Conservation (phyloP, 2,797 vertebrate genomes). For the Acrossocheilus wenchowensis region DNA sequence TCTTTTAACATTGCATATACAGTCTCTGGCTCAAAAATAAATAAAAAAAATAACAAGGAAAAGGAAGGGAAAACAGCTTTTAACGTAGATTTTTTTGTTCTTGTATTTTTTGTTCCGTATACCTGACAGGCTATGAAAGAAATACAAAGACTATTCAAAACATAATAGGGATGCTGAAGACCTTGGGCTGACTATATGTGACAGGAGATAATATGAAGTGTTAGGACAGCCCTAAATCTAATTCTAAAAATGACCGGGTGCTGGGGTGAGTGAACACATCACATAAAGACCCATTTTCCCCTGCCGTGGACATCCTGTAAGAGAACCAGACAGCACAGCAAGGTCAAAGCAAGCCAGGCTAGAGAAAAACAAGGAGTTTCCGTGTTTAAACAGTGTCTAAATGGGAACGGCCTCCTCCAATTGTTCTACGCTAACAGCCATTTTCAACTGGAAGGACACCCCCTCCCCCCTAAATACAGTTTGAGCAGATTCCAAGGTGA, state of each 20-base stretch:
- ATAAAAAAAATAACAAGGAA: neutral
- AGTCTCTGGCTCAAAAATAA: neutral
- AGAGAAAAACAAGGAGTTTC: conserved; percentile 67
- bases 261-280: neutral
- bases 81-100: neutral
- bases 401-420: conserved; percentile 72
- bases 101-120: neutral
- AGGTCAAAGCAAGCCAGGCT: conserved; percentile 54
- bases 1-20: neutral
- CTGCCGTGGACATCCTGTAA: conserved; percentile 56
- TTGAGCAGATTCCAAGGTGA: conserved; percentile 32
- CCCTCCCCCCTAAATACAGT: conserved; percentile 23
- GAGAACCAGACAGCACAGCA: conserved; percentile 50
- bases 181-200: neutral
- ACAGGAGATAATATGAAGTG: neutral
- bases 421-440: conserved; percentile 68
- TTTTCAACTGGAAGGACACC: conserved; percentile 54
- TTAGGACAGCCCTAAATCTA: neutral
- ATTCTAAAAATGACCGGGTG: conserved; percentile 3
- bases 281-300: conserved; percentile 20
- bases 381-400: conserved; percentile 71
- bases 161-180: neutral
- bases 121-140: neutral
- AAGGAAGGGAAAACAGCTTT: no score
- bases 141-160: neutral